Conservation (phyloP, 2,888 invertebrate genomes). For the Halictus ligatus region DNA sequence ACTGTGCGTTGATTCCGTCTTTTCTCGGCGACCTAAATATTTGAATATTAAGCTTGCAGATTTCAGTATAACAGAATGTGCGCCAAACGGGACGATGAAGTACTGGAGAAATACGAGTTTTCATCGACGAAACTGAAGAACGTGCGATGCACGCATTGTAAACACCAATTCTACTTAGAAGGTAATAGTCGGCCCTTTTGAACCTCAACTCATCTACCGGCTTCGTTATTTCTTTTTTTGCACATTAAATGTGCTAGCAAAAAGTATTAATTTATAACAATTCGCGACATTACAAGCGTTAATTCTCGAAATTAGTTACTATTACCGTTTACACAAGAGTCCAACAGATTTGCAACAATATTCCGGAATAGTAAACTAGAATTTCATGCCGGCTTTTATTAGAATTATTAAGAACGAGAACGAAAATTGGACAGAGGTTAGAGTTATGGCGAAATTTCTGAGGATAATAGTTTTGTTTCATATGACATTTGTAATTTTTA, state of each 20-base stretch:
- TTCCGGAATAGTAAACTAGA: not conserved
- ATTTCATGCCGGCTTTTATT: not conserved
- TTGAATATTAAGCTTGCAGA: too few species aligned
- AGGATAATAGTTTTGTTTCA: not conserved
- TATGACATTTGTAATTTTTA: not conserved
- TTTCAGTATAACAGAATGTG: too few species aligned
- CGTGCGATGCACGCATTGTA: conserved; percentile 72
- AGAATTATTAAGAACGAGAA: too few species aligned
- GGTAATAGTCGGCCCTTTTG: conserved; percentile 63
- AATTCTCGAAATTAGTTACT: not conserved
- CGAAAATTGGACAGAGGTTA: conserved; percentile 38
- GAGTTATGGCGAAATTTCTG: not conserved
- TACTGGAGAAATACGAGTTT: not conserved
- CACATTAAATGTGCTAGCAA: not conserved
- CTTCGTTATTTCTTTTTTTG: not conserved
- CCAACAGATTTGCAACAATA: not conserved
- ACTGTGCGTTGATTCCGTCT: not conserved
- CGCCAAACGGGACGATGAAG: not conserved
- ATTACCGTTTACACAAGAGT: not conserved
- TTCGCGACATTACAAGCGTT: not conserved
- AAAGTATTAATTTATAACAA: not conserved
- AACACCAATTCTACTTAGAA: conserved; percentile 68
- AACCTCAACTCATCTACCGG: conserved; percentile 6
- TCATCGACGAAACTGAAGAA: conserved; percentile 71
- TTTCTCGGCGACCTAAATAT: not conserved